Base-by-base conservation (phyloP, 1,140 invertebrate species). In the Trinorchestia longiramus region DNA sequence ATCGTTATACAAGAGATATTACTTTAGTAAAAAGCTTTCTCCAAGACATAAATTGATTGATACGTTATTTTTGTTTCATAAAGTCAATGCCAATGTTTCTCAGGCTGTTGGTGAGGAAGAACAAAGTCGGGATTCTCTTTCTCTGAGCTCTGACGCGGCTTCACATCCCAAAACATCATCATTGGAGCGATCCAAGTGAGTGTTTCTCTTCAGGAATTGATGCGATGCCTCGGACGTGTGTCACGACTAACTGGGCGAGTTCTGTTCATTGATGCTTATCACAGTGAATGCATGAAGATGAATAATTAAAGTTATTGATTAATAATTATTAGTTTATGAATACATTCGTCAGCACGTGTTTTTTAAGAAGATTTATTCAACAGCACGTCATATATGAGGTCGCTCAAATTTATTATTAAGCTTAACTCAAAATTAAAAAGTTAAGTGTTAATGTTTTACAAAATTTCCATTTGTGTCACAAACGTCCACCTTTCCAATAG, bases 41-140 rank as follows among this genome's bases (percentile, higher is more conserved):
- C n/a, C n/a, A n/a, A n/a, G n/a, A n/a, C n/a, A 28, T 23, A 19
- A 77, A 36, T 36, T 23, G 36, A 19, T 77, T 36, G 11, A 77
- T 11, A 23, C 62, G 62, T 19, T 23, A 77, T 77, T 28, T 77
- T 77, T 77, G 28, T 23, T 36, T 28, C 28, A 77, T 19, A 19
- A 77, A 77, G 62, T 28, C 28, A 11, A 36, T 36, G 28, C 1
- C 11, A 77, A 77, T 23, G 28, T 77, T 77, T 36, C 36, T 77
- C 62, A 77, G 62, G 62, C 62, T 77, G 62, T 19, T 40, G 43
- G 92, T n/a, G 92, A 94, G 40, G 92, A 94, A 94, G 41, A 43
- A n/a, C 43, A 43, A 44, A 94, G 43, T n/a, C 43, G 92, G 40
- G 92, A 43, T n/a, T 45, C 92, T 0, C 47, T 94, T 47, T 94